Conservation (phyloP, 2,797 vertebrate genomes). For the Morelia viridis region DNA sequence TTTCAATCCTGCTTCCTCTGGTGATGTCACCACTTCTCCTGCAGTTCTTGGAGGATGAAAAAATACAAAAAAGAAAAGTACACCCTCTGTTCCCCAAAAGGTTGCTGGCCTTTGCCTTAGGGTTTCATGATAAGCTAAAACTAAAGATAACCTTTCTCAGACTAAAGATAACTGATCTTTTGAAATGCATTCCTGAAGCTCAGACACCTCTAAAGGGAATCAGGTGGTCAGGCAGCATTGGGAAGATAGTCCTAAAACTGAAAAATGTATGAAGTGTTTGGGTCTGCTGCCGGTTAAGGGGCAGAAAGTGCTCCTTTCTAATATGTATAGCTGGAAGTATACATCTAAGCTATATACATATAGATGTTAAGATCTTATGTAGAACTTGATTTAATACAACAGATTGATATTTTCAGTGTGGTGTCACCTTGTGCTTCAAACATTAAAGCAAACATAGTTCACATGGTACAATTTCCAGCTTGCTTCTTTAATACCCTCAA, state of each 20-base stretch:
- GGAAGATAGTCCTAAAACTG: not conserved
- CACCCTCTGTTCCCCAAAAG: not conserved
- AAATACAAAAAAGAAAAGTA: not conserved
- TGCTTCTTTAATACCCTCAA: not conserved
- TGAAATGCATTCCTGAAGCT: not conserved
- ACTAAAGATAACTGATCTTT: not conserved
- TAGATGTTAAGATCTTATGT: not conserved
- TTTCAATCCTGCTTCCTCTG: not conserved
- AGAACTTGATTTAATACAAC: not conserved
- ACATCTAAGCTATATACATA: not conserved
- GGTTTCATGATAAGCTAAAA: not conserved
- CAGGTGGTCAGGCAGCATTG: not conserved
- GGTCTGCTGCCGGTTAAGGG: not conserved
- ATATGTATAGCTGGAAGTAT: not conserved
- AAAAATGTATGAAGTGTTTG: not conserved
- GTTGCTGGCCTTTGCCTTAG: not conserved
- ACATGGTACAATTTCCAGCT: not conserved
- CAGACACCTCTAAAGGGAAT: not conserved
- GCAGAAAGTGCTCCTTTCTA: not conserved
- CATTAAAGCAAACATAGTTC: not conserved
- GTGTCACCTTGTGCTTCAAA: not conserved
- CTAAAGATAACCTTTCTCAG: not conserved
- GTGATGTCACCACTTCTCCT: too few relatives aligned
- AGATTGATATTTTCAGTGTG: not conserved
- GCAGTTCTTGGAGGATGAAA: not conserved